These are phyloP conservation scores for Datnioides undecimradiatus DNA, from an alignment of 2,113 vertebrate genomes.

Conservation along the genomic window DNA sequence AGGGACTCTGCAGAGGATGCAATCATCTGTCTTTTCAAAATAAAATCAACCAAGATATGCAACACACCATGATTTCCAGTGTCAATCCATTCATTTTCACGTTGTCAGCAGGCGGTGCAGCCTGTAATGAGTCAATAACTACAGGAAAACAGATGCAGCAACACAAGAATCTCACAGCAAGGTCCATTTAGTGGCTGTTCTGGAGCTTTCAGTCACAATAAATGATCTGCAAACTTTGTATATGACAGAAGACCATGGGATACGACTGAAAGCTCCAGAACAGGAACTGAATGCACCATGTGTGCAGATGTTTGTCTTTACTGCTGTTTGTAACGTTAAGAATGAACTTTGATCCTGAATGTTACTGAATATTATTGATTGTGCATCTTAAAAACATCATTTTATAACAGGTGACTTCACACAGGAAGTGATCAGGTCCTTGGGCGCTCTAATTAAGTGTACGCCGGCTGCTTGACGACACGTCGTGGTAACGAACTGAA, in stretches of 20 bases:
- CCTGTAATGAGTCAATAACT: neutral
- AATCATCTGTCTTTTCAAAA: neutral
- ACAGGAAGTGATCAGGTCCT: no score
- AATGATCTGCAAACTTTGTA: no score
- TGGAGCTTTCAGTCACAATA: neutral
- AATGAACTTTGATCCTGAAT: neutral
- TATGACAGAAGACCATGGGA: no score
- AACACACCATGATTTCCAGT: neutral
- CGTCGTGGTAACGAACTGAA: neutral
- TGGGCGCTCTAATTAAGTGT: neutral
- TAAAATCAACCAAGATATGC: neutral
- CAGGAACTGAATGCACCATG: no score
- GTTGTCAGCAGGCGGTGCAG: neutral
- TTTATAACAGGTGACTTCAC: no score
- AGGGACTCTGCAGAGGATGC: neutral
- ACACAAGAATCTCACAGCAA: neutral
- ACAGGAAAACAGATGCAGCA: neutral
- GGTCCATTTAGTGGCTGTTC: neutral
- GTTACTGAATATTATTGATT: no score
- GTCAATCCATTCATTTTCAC: neutral
- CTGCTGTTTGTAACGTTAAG: neutral
- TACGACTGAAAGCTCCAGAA: no score
- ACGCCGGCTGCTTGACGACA: neutral
- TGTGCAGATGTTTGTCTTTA: neutral
- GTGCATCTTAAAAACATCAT: neutral